A percentile compares a stretch with the other conserved stretches of the same genome.
These are phyloP conservation scores for Pantelozetes paolii DNA, from an alignment of 2,888 invertebrate genomes.

Conservation along the genomic window DNA sequence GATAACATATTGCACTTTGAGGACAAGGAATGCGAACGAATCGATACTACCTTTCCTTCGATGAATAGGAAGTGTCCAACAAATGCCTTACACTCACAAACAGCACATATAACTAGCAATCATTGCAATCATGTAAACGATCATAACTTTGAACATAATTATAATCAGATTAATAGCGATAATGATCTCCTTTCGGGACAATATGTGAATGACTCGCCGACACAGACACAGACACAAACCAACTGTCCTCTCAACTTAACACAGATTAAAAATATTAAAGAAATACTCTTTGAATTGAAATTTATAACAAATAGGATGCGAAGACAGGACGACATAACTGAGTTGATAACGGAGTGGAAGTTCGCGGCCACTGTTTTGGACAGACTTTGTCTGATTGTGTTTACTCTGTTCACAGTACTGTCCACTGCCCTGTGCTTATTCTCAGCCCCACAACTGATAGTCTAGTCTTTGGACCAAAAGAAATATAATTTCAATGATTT, in stretches of 20 bases:
- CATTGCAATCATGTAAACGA: slow-evolving; percentile 26
- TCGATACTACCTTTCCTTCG: neutral
- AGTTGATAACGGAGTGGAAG: slow-evolving; percentile 91
- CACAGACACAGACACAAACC: slow-evolving; percentile 45
- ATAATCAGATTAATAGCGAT: slow-evolving; percentile 9
- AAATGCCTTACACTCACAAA: slow-evolving; percentile 30
- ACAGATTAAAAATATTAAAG: slow-evolving; percentile 69
- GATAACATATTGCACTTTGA: neutral
- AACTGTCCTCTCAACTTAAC: slow-evolving; percentile 35
- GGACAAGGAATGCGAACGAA: neutral
- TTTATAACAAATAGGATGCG: slow-evolving; percentile 90
- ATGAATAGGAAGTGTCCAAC: slow-evolving; percentile 1
- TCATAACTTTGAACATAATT: slow-evolving; percentile 13
- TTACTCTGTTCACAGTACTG: slow-evolving; percentile 87
- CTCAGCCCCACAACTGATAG: slow-evolving; percentile 90
- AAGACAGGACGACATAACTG: slow-evolving; percentile 88
- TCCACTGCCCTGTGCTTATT: slow-evolving; percentile 85
- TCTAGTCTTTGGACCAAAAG: slow-evolving; percentile 63
- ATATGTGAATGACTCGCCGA: slow-evolving; percentile 39
- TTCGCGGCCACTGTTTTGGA: slow-evolving; percentile 98
- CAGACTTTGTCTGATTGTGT: slow-evolving; percentile 91
- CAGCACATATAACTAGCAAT: slow-evolving; percentile 13
- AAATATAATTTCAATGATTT: no score
- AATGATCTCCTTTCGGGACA: slow-evolving; percentile 9
- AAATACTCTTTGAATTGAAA: slow-evolving; percentile 89